Evolutionary conservation across 2,797 vertebrate species (phyloP), one percentile per base, ranked within the genome.

Genomic region (Poecilia gillii): DNA sequence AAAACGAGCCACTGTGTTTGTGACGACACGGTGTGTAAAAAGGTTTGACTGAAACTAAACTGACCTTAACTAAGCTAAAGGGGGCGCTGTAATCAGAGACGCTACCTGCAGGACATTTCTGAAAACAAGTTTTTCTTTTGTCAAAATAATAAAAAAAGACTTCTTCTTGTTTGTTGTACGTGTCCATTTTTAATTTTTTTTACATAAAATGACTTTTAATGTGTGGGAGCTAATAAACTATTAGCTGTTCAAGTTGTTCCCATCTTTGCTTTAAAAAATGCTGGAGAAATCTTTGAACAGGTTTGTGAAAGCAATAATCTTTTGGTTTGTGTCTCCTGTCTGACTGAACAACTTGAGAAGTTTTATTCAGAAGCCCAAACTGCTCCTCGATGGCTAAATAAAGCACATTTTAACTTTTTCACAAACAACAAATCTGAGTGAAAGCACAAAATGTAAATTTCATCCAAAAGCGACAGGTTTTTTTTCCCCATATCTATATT

Each of bases 1-100:
- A 84, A 86, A 87, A 87, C 74, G 82, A 90, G 77, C 84, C 77
- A 75, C 75, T 76, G 84, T 64, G 85, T 91, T 86, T 89, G 85
- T 89, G 85, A 84, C 84, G 73, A 80, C 80, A 72, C 41, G 82
- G 75, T 88, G 45, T 80, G 82, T 85, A 81, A 81, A 64, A 83
- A 74, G 72, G 81, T 82, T 70, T 84, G 83, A 85, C 3, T 84
- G 83, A 83, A 81, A 77, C 43, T 31, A 84, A 75, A 77, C 39
- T 80, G 77, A 84, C 13, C 74, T 39, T 28, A 59, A 75, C 16
- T 77, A 74, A 81, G 81, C 84, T 78, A 4, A 47, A 25, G 41
- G 70, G 57, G 78, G 80, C 74, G 9, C 78, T 80, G 20, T 79
- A 77, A 72, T 87, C 84, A 78, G 82, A 72, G 66, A 25, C 51